Conservation (phyloP, 2,113 vertebrate genomes). For the Aplodontia rufa region DNA sequence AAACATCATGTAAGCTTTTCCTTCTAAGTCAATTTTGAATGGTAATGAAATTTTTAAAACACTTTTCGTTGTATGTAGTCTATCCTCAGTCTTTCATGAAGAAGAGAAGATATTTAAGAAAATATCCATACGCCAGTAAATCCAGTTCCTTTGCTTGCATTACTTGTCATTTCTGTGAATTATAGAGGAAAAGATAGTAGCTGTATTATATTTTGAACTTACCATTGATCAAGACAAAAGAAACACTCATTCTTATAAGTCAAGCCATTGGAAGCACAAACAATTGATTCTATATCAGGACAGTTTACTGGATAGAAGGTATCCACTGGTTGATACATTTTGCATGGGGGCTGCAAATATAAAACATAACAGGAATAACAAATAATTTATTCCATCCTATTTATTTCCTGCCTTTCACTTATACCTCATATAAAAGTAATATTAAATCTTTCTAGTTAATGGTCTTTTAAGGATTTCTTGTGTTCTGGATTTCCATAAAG, state of each 20-base stretch:
- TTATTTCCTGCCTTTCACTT: background rate
- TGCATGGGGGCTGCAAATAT: constrained; percentile 46
- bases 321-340: constrained; percentile 16
- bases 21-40: background rate
- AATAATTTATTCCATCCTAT: background rate
- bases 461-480: background rate
- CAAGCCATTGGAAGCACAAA: constrained; percentile 36
- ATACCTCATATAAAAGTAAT: background rate
- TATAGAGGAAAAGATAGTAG: background rate
- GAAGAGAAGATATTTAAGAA: background rate
- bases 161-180: constrained; percentile 17
- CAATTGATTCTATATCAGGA: background rate
- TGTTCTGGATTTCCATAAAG: background rate
- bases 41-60: background rate
- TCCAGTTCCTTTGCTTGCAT: background rate
- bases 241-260: constrained; percentile 67
- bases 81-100: background rate
- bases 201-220: constrained; percentile 42
- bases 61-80: background rate
- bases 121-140: background rate
- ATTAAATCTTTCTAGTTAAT: background rate
- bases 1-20: background rate
- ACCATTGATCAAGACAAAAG: constrained; percentile 55
- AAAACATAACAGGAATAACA: background rate
- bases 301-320: background rate